These are phyloP conservation scores for Pseudonaja textilis DNA, from an alignment of 2,113 vertebrate species.

Conservation along the genomic window DNA sequence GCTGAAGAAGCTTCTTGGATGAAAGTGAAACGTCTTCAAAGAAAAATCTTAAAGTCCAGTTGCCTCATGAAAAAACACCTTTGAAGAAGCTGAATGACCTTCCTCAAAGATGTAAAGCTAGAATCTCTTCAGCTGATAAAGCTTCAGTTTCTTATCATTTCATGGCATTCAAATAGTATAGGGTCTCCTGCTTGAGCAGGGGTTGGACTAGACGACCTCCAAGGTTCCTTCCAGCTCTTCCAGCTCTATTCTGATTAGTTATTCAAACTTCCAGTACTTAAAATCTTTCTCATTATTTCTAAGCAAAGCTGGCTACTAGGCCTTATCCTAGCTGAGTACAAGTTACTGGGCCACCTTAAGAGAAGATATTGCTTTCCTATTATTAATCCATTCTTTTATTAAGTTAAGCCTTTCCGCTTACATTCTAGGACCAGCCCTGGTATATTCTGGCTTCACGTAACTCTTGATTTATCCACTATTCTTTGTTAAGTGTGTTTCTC, in stretches of 20 bases:
- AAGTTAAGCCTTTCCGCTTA: neutral
- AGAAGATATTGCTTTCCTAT: neutral
- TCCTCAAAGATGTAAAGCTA: neutral
- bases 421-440: neutral
- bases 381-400: neutral
- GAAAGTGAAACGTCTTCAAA: too few relatives aligned
- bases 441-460: neutral
- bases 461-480: neutral
- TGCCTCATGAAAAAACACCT: too few relatives aligned
- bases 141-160: neutral
- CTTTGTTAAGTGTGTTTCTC: slow-evolving; percentile 41
- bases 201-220: too few relatives aligned
- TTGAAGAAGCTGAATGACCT: too few relatives aligned
- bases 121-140: neutral
- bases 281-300: neutral
- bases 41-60: too few relatives aligned
- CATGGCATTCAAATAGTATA: neutral
- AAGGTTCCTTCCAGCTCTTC: too few relatives aligned
- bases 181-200: too few relatives aligned
- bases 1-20: too few relatives aligned
- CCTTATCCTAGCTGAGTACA: neutral
- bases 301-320: neutral
- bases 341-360: neutral
- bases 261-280: neutral
- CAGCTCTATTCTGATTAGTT: too few relatives aligned